Evolutionary conservation across 2,797 vertebrate species (phyloP), one percentile per base, ranked within the genome.

Genomic region (Acridotheres tristis): DNA sequence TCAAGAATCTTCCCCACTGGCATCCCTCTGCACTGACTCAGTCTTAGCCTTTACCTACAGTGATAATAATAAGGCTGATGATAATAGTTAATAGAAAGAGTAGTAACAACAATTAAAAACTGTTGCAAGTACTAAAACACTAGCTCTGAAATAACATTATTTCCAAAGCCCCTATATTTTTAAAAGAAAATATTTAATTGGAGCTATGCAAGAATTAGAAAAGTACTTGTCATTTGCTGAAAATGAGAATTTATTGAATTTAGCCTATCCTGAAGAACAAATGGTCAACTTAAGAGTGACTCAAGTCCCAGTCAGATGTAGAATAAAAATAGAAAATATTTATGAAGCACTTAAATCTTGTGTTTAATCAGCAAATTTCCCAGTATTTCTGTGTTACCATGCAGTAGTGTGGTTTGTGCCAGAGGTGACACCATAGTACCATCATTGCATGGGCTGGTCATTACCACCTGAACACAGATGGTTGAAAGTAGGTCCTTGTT

Each of bases 151-250:
- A 75, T 43, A 84, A 22, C 21, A 50, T 50, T 59, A 27, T 36
- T 77, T 8, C 15, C 17, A 80, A 61, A 8, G 0, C 0, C 0
- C 8, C 2, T 4, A 3, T 62, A 23, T 36, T 63, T 29, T 61
- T 68, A 57, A 91, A 45, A 53, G 17, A 54, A 85, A 43, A 2
- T 10, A 42, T 34, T 45, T 57, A 65, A 30, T 71, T 38, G 5
- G 32, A 59, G 4, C 5, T 30, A 50, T 20, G 16, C 34, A 81
- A 72, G 53, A 13, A 61, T 38, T 72, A 74, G 51, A 27, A 65
- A 68, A 78, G 9, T 58, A 32, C 7, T 20, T 61, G 13, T 4
- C 20, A 34, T 45, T 72, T 77, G 10, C 23, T 66, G 50, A 90
- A 86, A 78, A 89, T 55, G 29, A 79, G 16, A 16, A 62, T 66